phyloP scores from a whole-genome alignment of 2,888 invertebrate species.

The Exephanes ischioxanthus region DNA sequence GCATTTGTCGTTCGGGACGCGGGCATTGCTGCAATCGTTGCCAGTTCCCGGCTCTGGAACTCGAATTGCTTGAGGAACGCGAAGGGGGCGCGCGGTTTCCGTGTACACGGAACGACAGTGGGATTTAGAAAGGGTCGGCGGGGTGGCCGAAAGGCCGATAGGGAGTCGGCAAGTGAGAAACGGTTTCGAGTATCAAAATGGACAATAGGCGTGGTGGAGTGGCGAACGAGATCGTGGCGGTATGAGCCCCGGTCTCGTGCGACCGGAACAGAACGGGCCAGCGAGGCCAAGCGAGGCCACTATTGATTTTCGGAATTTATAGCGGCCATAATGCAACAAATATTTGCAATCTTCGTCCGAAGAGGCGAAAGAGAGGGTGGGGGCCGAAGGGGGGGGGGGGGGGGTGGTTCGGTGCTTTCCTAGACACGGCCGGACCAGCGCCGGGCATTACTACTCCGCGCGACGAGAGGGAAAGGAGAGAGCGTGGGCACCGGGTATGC shows the following conservation, averaged over 20 bases:
- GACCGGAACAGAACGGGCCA: conserved; percentile 51
- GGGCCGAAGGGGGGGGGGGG: background rate
- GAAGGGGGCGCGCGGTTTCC: conserved; percentile 4
- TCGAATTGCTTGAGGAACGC: conserved; percentile 23
- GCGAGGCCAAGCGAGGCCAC: conserved; percentile 50
- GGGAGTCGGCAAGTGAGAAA: conserved; percentile 48
- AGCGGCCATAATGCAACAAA: conserved; percentile 74
- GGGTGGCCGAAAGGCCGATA: conserved; percentile 24
- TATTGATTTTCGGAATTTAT: conserved; percentile 77
- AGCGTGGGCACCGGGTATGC: conserved; percentile 45
- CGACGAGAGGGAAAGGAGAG: conserved; percentile 36
- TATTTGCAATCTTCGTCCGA: conserved; percentile 74
- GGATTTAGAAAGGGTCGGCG: conserved; percentile 27
- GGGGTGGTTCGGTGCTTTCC: conserved; percentile 15
- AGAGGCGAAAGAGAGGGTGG: conserved; percentile 16
- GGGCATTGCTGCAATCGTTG: background rate
- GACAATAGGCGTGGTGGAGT: conserved; percentile 58
- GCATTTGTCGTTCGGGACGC: background rate
- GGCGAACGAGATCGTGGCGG: conserved; percentile 30
- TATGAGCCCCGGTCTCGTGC: conserved; percentile 49
- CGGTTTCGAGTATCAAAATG: conserved; percentile 63
- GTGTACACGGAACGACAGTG: conserved; percentile 3
- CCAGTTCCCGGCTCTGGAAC: background rate
- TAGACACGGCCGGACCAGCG: conserved; percentile 46
- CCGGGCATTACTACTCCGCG: conserved; percentile 37